phyloP scores from a whole-genome alignment of 2,113 vertebrate species.

The Macrotus californicus region DNA sequence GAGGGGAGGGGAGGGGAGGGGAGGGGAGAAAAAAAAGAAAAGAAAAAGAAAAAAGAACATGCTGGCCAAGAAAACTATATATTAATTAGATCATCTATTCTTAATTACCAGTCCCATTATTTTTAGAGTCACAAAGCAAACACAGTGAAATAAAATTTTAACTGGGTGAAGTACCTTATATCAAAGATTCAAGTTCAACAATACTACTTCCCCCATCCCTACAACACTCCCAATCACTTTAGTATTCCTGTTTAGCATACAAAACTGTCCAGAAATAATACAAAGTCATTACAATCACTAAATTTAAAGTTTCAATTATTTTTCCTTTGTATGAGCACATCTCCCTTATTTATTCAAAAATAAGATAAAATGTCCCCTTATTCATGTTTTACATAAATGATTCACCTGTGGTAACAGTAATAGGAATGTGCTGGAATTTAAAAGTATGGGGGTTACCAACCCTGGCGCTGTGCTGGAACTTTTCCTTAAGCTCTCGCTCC shows the following conservation, averaged over 20 bases:
- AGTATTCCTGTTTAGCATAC: background rate
- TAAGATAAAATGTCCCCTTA: background rate
- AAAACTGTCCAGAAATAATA: background rate
- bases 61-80: background rate
- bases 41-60: background rate
- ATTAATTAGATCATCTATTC: background rate
- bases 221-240: background rate
- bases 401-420: background rate
- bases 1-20: too few species aligned
- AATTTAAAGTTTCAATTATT: background rate
- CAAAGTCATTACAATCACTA: background rate
- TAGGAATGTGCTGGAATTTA: background rate
- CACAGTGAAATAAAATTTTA: background rate
- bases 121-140: background rate
- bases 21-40: too few species aligned
- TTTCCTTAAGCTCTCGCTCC: background rate
- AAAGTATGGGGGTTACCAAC: background rate
- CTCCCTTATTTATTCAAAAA: background rate
- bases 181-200: background rate
- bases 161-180: background rate
- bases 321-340: background rate
- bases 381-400: background rate
- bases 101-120: background rate
- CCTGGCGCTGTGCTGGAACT: background rate
- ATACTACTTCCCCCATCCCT: rapidly evolving